A percentile compares a stretch with the other conserved stretches of the same genome.
These are phyloP conservation scores for Sialis fuliginosa DNA, from an alignment of 2,888 invertebrate species.

Conservation along the genomic window DNA sequence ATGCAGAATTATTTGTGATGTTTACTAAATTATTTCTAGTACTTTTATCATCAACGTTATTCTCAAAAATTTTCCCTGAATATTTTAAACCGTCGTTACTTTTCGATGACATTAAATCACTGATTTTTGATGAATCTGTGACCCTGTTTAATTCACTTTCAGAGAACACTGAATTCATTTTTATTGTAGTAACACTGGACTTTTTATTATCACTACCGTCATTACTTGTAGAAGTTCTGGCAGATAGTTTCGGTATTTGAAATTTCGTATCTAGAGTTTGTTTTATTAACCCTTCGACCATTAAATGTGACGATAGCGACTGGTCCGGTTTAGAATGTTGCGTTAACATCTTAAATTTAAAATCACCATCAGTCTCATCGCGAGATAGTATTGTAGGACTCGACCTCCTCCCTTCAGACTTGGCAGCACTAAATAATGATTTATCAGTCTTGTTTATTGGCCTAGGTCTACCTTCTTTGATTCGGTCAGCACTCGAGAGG, in stretches of 20 bases:
- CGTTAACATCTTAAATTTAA: slow-evolving; percentile 32
- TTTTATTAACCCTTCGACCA: slow-evolving; percentile 60
- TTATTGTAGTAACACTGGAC: slow-evolving; percentile 23
- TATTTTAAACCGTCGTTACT: slow-evolving; percentile 19
- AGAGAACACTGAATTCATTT: slow-evolving; percentile 10
- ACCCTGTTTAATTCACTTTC: slow-evolving; percentile 12
- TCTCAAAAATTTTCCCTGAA: slow-evolving; percentile 19
- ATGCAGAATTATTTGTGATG: slow-evolving; percentile 4
- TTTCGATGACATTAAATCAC: slow-evolving; percentile 19
- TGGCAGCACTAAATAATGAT: slow-evolving; percentile 40
- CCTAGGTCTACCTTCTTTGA: slow-evolving; percentile 40
- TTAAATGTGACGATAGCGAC: slow-evolving; percentile 41
- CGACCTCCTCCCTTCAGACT: slow-evolving; percentile 41
- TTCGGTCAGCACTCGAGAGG: slow-evolving; percentile 43
- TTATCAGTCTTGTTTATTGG: slow-evolving; percentile 42
- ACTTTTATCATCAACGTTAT: slow-evolving; percentile 19
- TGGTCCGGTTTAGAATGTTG: slow-evolving; percentile 27
- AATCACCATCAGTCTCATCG: slow-evolving; percentile 43
- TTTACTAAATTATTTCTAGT: slow-evolving; percentile 18
- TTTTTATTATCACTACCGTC: slow-evolving; percentile 15
- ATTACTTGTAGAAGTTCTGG: slow-evolving; percentile 22
- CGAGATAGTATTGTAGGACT: slow-evolving; percentile 41
- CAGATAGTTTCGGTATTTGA: slow-evolving; percentile 71
- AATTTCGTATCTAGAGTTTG: slow-evolving; percentile 64
- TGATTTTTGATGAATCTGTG: slow-evolving; percentile 19